Evolutionary conservation across 2,888 invertebrate species (phyloP).

Genomic region (Tanytarsus gracilentus): DNA sequence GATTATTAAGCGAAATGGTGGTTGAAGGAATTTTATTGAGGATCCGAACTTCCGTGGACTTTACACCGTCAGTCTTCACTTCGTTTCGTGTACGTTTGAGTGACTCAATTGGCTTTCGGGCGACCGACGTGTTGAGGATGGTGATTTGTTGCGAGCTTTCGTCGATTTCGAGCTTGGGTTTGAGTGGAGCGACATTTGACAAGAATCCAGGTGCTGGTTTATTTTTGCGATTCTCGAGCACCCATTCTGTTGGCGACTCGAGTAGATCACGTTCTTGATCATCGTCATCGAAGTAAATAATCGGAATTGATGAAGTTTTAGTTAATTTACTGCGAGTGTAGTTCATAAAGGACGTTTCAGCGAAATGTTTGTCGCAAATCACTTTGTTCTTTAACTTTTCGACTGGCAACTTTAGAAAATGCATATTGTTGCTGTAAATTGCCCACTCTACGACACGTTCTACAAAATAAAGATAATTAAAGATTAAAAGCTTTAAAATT

Average conservation of each 20-base stretch:
- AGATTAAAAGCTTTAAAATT: neutral
- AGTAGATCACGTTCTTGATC: conserved; percentile 2
- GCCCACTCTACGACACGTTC: conserved; percentile 43
- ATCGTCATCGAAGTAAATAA: conserved; percentile 34
- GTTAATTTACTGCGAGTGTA: conserved; percentile 44
- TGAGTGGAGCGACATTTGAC: neutral
- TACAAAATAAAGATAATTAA: neutral
- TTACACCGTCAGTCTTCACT: too few relatives aligned
- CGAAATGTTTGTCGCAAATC: conserved; percentile 48
- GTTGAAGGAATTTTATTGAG: too few relatives aligned
- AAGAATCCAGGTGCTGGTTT: neutral
- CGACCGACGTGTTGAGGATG: too few relatives aligned
- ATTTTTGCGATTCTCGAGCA: neutral
- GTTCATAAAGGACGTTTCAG: conserved; percentile 45
- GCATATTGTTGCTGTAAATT: conserved; percentile 39
- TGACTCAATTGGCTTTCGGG: conserved; percentile 29
- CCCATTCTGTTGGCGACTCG: neutral
- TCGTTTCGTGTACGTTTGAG: too few relatives aligned
- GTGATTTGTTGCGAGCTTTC: too few relatives aligned
- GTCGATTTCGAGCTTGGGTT: conserved; percentile 7
- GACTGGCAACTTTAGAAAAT: conserved; percentile 39
- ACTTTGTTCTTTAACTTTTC: conserved; percentile 45
- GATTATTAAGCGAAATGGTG: too few relatives aligned
- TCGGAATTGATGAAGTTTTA: conserved; percentile 43
- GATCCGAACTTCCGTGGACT: too few relatives aligned